Percentiles rank a stretch among this genome's conserved stretches.
These are phyloP conservation scores for Malacosoma neustria DNA, from an alignment of 2,888 invertebrate species.

Conservation along the genomic window DNA sequence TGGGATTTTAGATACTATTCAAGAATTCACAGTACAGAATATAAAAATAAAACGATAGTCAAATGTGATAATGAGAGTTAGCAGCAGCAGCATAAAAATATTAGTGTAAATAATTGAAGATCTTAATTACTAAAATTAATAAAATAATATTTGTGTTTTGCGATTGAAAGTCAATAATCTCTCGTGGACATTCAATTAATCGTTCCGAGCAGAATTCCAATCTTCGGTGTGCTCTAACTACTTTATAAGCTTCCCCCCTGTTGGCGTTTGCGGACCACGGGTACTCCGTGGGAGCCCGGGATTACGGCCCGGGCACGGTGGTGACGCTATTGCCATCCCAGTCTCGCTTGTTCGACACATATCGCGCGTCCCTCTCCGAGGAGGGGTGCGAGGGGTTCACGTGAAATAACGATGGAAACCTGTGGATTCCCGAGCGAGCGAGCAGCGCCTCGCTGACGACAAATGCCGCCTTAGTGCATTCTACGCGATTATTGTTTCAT, in stretches of 20 bases:
- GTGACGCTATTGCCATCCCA: conserved; percentile 8
- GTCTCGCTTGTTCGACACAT: conserved; percentile 11
- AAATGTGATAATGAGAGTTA: too few species aligned
- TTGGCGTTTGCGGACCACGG: background rate
- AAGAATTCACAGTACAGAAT: too few species aligned
- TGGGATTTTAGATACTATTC: background rate
- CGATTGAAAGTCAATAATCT: too few species aligned
- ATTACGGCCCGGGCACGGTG: conserved; percentile 18
- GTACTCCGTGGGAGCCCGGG: conserved; percentile 25
- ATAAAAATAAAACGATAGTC: too few species aligned
- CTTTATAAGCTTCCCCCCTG: conserved; percentile 12
- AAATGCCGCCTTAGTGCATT: too few species aligned
- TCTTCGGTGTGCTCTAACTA: conserved; percentile 9
- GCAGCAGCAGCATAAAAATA: background rate
- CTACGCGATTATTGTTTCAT: too few species aligned
- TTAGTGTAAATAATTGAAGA: background rate
- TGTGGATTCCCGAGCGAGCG: too few species aligned
- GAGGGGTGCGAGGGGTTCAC: conserved; percentile 10
- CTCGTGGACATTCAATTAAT: background rate
- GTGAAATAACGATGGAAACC: conserved; percentile 19
- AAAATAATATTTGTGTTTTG: background rate
- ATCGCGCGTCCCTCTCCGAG: conserved; percentile 10
- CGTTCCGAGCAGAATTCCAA: conserved; percentile 5
- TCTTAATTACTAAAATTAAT: background rate
- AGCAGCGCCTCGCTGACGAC: too few species aligned